Evolutionary conservation across 2,113 vertebrate genomes (phyloP).

Genomic region (Himantopus leucocephalus): DNA sequence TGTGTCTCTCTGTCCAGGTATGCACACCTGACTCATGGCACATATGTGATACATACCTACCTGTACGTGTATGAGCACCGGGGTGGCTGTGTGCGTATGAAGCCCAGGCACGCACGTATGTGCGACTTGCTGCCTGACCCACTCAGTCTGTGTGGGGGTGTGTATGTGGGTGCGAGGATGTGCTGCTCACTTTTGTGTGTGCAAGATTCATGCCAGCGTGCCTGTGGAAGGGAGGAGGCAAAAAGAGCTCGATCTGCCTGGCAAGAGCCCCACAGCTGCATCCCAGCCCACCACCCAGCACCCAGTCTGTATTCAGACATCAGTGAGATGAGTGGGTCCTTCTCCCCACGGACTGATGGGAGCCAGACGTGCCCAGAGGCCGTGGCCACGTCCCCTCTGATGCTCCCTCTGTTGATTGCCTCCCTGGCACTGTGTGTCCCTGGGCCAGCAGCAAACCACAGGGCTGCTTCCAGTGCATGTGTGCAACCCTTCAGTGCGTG

Average conservation of each 20-base stretch:
- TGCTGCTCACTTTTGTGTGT: background rate
- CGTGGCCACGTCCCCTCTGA: background rate
- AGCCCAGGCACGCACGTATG: background rate
- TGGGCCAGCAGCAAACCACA: background rate
- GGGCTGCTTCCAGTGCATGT: background rate
- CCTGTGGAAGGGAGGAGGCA: background rate
- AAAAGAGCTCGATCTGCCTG: background rate
- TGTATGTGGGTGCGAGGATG: background rate
- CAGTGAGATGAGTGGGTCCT: background rate
- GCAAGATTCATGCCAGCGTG: background rate
- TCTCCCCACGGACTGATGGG: background rate
- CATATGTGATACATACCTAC: background rate
- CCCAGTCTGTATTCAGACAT: background rate
- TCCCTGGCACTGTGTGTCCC: background rate
- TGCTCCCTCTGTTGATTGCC: background rate
- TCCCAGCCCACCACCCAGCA: background rate
- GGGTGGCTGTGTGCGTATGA: background rate
- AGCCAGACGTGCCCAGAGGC: background rate
- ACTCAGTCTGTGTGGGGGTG: too few species aligned
- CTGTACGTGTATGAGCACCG: fast-evolving
- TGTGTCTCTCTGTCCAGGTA: background rate
- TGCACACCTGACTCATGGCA: background rate
- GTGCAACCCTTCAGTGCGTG: background rate
- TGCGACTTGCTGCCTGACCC: background rate
- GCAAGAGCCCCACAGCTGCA: background rate